Evolutionary conservation across 2,113 vertebrate genomes (phyloP).

Genomic region (Protobothrops mucrosquamatus): DNA sequence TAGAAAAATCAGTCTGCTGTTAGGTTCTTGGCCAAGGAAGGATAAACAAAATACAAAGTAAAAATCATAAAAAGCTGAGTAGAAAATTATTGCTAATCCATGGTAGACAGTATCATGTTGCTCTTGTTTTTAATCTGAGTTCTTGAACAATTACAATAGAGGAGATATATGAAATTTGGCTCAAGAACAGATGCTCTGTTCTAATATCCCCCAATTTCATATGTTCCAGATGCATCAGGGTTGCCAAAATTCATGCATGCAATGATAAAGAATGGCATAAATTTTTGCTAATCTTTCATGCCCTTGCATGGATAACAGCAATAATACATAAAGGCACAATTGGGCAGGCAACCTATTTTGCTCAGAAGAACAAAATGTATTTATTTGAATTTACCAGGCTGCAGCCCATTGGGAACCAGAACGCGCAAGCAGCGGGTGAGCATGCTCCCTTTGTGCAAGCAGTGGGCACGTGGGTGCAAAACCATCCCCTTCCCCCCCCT

Average conservation of each 20-base stretch:
- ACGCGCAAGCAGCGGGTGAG: neutral
- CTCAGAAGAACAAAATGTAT: neutral
- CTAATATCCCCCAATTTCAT: neutral
- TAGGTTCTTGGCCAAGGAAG: neutral
- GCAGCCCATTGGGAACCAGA: no score
- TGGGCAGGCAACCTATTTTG: neutral
- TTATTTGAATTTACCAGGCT: neutral
- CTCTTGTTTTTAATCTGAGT: neutral
- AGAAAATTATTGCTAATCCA: neutral
- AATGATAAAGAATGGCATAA: neutral
- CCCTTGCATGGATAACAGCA: neutral
- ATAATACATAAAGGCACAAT: neutral
- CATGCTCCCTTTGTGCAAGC: no score
- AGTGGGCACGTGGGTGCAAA: neutral
- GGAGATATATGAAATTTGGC: neutral
- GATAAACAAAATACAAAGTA: neutral
- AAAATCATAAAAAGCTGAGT: neutral
- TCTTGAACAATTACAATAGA: neutral
- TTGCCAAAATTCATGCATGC: neutral
- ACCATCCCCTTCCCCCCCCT: neutral
- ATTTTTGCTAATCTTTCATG: neutral
- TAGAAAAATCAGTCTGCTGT: rapidly evolving
- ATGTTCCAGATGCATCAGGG: neutral
- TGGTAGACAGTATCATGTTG: neutral
- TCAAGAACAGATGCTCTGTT: constrained; percentile 21